These are phyloP conservation scores for Petrophora chlorosata DNA, from an alignment of 2,888 invertebrate species.

Conservation along the genomic window DNA sequence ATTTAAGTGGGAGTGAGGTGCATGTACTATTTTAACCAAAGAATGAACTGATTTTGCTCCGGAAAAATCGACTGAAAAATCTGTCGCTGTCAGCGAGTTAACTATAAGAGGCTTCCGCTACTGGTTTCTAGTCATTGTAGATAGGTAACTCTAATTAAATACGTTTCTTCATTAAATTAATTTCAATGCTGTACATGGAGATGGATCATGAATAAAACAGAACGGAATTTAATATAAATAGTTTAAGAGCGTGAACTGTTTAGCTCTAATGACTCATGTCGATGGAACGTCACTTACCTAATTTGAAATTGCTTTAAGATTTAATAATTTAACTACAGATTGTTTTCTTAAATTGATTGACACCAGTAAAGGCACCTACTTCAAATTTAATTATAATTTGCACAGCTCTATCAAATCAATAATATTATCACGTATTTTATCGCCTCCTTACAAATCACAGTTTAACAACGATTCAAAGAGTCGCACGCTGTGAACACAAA, in stretches of 20 bases:
- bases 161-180: too few species aligned
- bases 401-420: slow-evolving; percentile 51
- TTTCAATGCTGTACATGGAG: too few species aligned
- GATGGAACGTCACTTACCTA: too few species aligned
- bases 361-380: not conserved
- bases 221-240: too few species aligned
- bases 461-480: slow-evolving; percentile 45
- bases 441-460: slow-evolving; percentile 13
- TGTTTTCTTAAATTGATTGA: not conserved
- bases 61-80: slow-evolving; percentile 13
- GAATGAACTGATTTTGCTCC: not conserved
- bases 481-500: slow-evolving; percentile 70
- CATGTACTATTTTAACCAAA: not conserved
- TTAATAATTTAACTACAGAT: not conserved
- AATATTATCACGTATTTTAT: slow-evolving; percentile 65
- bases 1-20: slow-evolving; percentile 62
- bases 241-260: too few species aligned
- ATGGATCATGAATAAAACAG: too few species aligned
- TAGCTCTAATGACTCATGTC: too few species aligned
- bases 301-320: too few species aligned
- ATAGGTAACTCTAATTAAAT: too few species aligned
- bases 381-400: slow-evolving; percentile 9
- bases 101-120: too few species aligned
- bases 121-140: too few species aligned
- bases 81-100: too few species aligned